These are phyloP conservation scores for Salvelinus namaycush DNA, from an alignment of 2,113 vertebrate species.

Conservation along the genomic window DNA sequence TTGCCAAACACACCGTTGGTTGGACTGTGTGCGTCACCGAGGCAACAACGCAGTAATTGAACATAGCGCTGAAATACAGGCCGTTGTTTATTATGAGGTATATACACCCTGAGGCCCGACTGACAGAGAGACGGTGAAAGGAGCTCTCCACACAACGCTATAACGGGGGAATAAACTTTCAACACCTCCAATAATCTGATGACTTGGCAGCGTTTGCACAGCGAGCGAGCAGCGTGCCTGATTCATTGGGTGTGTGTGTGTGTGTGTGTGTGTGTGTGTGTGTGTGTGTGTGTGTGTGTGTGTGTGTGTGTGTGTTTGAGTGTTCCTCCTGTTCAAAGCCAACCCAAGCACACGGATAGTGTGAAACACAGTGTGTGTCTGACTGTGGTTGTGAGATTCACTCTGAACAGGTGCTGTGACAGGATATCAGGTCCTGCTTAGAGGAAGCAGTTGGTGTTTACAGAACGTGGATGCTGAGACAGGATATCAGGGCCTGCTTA, in stretches of 20 bases:
- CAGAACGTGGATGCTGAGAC: too few species aligned
- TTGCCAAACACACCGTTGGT: not conserved
- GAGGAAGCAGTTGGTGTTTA: too few species aligned
- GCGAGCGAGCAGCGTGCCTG: not conserved
- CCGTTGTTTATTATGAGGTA: not conserved
- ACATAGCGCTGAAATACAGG: not conserved
- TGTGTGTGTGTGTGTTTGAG: too few species aligned
- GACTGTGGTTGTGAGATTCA: too few species aligned
- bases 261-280: too few species aligned
- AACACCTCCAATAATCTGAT: not conserved
- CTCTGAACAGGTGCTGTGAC: too few species aligned
- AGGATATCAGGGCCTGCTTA: too few species aligned
- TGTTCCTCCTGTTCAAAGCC: too few species aligned
- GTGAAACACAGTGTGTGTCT: too few species aligned
- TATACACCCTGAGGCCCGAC: not conserved
- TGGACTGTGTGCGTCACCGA: not conserved
- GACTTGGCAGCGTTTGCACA: not conserved
- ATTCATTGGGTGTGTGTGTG: not conserved
- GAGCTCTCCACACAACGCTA: not conserved
- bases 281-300: too few species aligned
- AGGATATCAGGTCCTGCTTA: too few species aligned
- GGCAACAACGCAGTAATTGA: not conserved
- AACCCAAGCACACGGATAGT: too few species aligned
- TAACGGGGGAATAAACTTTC: not conserved
- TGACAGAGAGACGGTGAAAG: not conserved